phyloP scores from a whole-genome alignment of 2,113 vertebrate genomes.

The Triplophysa tibetana region DNA sequence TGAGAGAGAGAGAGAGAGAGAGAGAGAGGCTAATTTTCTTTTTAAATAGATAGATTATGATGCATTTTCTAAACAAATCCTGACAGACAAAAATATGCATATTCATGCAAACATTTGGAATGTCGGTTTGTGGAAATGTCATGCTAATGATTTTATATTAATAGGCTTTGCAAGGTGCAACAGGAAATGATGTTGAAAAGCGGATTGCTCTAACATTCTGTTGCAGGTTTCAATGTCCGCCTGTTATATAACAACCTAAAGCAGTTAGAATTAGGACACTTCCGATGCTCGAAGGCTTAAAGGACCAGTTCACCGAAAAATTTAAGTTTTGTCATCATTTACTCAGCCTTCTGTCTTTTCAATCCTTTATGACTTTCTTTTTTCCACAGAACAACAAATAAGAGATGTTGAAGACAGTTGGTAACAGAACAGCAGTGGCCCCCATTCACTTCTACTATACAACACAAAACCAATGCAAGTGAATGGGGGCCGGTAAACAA shows the following conservation, averaged over 20 bases:
- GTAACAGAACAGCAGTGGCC: too few relatives aligned
- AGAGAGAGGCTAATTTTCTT: background rate
- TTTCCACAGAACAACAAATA: too few relatives aligned
- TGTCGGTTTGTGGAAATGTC: conserved; percentile 33
- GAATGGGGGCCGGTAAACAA: too few relatives aligned
- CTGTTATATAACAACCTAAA: background rate
- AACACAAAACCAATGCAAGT: too few relatives aligned
- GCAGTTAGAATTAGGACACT: background rate
- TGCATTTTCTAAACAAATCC: conserved; percentile 26
- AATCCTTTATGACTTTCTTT: too few relatives aligned
- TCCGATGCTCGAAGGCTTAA: background rate
- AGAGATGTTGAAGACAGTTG: too few relatives aligned
- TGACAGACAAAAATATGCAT: conserved; percentile 32
- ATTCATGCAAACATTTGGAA: conserved; percentile 40
- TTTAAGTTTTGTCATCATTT: too few relatives aligned
- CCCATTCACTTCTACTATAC: too few relatives aligned
- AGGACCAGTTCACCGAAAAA: too few relatives aligned
- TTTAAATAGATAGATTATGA: background rate
- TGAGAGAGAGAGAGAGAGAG: conserved; percentile 6
- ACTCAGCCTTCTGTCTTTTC: too few relatives aligned
- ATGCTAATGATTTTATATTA: conserved; percentile 18
- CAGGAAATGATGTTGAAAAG: conserved; percentile 11
- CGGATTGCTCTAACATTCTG: background rate
- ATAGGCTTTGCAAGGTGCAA: conserved; percentile 7
- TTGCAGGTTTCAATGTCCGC: background rate